A percentile compares a stretch with the other conserved stretches of the same genome.
Evolutionary conservation across 1,140 invertebrate species (phyloP).

Genomic region (Drosophila melanica): DNA sequence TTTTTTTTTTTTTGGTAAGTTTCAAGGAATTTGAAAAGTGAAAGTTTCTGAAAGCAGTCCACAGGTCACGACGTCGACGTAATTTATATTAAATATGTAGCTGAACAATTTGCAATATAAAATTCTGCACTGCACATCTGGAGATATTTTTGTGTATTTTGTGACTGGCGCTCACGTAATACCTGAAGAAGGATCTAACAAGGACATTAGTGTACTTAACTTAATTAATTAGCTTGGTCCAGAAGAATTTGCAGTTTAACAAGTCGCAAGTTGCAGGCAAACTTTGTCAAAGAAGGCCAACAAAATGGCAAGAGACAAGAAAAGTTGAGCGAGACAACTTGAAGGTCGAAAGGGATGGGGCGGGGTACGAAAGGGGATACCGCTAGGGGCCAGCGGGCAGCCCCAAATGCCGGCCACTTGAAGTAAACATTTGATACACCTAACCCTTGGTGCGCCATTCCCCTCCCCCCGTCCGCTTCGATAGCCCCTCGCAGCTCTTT

Average conservation of each 20-base stretch:
- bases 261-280: conserved; percentile 37
- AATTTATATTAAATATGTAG: background rate
- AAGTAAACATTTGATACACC: conserved; percentile 37
- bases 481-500: background rate
- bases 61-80: background rate
- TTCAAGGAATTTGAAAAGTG: conserved; percentile 5
- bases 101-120: too few species aligned
- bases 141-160: too few species aligned
- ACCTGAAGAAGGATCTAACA: conserved; percentile 34
- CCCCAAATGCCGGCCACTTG: conserved; percentile 27
- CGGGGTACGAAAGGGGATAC: conserved; percentile 4
- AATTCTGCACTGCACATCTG: too few species aligned
- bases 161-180: background rate
- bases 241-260: conserved; percentile 40
- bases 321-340: conserved; percentile 39
- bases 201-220: conserved; percentile 47
- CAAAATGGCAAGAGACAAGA: conserved; percentile 4
- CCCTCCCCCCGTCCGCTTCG: background rate
- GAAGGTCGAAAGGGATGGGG: too few species aligned
- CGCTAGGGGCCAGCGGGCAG: background rate
- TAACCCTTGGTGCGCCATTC: background rate
- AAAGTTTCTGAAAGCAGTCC: conserved; percentile 20
- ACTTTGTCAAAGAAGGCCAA: conserved; percentile 42
- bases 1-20: background rate
- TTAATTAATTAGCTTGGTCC: conserved; percentile 48